phyloP scores from a whole-genome alignment of 1,140 invertebrate genomes.

The Trichonephila inaurata region DNA sequence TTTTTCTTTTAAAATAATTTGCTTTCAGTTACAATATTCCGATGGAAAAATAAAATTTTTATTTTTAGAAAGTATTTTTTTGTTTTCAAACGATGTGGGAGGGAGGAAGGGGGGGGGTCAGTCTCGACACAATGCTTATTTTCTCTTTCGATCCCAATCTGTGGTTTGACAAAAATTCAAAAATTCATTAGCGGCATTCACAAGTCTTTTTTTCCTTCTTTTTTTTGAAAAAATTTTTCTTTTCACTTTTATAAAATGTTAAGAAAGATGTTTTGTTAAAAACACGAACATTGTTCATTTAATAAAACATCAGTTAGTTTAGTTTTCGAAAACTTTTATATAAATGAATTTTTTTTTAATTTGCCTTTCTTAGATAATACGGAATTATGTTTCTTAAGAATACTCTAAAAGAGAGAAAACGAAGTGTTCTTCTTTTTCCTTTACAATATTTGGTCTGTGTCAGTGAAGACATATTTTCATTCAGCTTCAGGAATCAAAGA shows the following conservation, averaged over 20 bases:
- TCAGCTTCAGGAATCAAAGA: too few relatives aligned
- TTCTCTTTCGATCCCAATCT: neutral
- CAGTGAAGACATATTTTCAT: too few relatives aligned
- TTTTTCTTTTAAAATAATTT: constrained; percentile 16
- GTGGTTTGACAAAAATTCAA: neutral
- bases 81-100: neutral
- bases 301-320: neutral
- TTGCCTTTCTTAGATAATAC: too few relatives aligned
- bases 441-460: too few relatives aligned
- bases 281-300: neutral
- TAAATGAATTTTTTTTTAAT: neutral
- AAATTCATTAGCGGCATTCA: constrained; percentile 50
- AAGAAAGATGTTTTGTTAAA: constrained; percentile 36
- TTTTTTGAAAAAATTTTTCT: neutral
- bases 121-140: neutral
- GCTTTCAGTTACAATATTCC: neutral
- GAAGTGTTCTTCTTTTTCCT: too few relatives aligned
- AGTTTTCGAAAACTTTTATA: neutral
- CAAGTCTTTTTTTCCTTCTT: too few relatives aligned
- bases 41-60: neutral
- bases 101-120: neutral
- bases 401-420: too few relatives aligned
- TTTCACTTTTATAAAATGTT: neutral
- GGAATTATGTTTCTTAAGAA: too few relatives aligned
- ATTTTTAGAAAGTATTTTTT: neutral